Evolutionary conservation across 2,888 invertebrate genomes (phyloP).

Genomic region (Macrophya annulata): DNA sequence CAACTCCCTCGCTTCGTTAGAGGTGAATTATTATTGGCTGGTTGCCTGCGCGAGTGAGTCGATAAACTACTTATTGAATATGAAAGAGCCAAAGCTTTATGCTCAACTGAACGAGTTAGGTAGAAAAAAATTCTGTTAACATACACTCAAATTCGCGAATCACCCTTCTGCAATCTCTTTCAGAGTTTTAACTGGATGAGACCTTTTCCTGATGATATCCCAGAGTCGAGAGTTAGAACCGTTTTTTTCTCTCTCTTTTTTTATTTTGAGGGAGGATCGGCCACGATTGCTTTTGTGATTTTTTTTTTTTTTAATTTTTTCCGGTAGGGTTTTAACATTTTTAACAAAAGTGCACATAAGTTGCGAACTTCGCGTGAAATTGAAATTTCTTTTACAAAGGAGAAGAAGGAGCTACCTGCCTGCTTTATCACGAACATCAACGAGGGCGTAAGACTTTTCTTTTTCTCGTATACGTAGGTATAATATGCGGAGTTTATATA

Average conservation of each 20-base stretch:
- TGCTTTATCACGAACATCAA: constrained; percentile 46
- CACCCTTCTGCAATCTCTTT: not conserved
- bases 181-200: not conserved
- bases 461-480: not conserved
- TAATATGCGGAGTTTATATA: not conserved
- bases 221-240: not conserved
- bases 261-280: not conserved
- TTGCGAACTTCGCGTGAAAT: constrained; percentile 33
- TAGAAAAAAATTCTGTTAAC: not conserved
- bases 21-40: constrained; percentile 22
- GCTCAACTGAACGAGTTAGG: not conserved
- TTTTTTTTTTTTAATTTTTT: not conserved
- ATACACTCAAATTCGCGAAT: not conserved
- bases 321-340: not conserved
- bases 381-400: constrained; percentile 38
- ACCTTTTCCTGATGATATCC: not conserved
- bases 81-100: not conserved
- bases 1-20: not conserved
- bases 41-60: not conserved
- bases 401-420: not conserved
- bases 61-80: constrained; percentile 28
- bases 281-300: constrained; percentile 7
- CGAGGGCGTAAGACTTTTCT: not conserved
- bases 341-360: constrained; percentile 15
- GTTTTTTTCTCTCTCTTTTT: not conserved